phyloP scores from a whole-genome alignment of 2,888 invertebrate genomes.

The Agrilus mali region DNA sequence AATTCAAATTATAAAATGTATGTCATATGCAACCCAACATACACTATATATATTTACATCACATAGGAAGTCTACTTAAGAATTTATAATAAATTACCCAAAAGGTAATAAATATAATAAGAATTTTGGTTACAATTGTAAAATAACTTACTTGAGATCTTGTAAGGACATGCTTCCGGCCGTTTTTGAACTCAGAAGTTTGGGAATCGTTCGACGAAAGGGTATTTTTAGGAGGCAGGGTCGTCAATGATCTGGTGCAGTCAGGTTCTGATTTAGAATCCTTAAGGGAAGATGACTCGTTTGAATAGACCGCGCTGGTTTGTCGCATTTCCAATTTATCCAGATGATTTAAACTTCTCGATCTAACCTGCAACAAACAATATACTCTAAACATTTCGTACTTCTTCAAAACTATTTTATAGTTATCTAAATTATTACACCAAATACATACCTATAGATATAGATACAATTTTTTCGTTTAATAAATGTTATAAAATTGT shows the following conservation, averaged over 20 bases:
- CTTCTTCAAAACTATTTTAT: too few relatives aligned
- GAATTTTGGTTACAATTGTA: background rate
- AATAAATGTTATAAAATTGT: background rate
- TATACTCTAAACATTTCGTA: background rate
- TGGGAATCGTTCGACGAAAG: constrained; percentile 34
- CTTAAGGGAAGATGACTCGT: constrained; percentile 25
- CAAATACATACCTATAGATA: too few relatives aligned
- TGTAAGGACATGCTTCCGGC: constrained; percentile 41
- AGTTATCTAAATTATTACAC: too few relatives aligned
- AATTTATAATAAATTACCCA: too few relatives aligned
- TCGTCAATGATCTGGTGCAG: constrained; percentile 26
- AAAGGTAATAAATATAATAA: too few relatives aligned
- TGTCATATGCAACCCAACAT: too few relatives aligned
- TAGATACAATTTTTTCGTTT: too few relatives aligned
- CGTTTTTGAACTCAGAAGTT: constrained; percentile 30
- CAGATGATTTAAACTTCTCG: constrained; percentile 59
- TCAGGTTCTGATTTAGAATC: constrained; percentile 34
- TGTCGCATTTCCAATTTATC: constrained; percentile 48
- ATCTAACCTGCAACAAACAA: constrained; percentile 47
- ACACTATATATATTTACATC: too few relatives aligned
- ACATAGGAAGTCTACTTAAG: too few relatives aligned
- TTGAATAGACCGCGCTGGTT: constrained; percentile 20
- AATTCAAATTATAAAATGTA: too few relatives aligned
- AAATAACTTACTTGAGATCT: constrained; percentile 40
- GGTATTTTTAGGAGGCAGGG: constrained; percentile 27